Percentiles rank a stretch among this genome's conserved stretches.
phyloP scores from a whole-genome alignment of 1,140 invertebrate genomes.

The Penaeus indicus region DNA sequence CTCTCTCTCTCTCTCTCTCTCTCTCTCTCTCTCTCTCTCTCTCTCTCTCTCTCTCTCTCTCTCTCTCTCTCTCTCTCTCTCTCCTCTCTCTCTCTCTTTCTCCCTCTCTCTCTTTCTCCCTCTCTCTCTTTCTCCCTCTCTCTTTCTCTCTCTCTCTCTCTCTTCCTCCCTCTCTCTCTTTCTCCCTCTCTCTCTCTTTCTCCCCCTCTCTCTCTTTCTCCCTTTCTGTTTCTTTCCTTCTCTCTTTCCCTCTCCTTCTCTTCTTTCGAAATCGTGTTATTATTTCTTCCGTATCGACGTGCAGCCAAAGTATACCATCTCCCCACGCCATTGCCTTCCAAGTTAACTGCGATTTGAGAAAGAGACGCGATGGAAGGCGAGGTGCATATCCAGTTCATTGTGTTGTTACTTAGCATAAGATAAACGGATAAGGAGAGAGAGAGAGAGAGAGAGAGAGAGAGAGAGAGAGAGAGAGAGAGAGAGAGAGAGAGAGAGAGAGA shows the following conservation, averaged over 20 bases:
- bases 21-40: neutral
- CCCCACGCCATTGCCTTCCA: neutral
- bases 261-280: neutral
- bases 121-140: neutral
- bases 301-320: neutral
- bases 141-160: too few relatives aligned
- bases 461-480: neutral
- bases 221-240: neutral
- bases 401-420: neutral
- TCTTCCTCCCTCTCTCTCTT: too few relatives aligned
- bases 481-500: constrained; percentile 1
- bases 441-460: constrained; percentile 5
- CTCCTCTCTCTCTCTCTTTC: neutral
- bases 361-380: too few relatives aligned
- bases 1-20: constrained; percentile 10
- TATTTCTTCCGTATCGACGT: neutral
- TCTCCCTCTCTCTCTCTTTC: too few relatives aligned
- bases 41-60: neutral
- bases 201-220: constrained; percentile 16
- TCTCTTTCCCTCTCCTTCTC: neutral
- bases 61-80: neutral
- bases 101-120: too few relatives aligned
- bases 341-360: too few relatives aligned
- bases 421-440: neutral
- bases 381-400: neutral